Conservation (phyloP, 2,113 vertebrate species). For the Balaeniceps rex region DNA sequence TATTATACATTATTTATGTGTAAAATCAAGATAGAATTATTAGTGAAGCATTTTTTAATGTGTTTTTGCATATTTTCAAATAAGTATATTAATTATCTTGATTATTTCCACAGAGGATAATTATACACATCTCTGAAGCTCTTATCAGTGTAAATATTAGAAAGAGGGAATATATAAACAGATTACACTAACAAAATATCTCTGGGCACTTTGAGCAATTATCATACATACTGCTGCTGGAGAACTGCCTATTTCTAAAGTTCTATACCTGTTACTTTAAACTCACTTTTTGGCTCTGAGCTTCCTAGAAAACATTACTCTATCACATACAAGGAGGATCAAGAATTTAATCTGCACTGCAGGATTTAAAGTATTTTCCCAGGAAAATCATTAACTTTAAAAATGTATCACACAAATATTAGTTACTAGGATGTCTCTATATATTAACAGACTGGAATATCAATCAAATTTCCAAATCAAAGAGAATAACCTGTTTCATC, state of each 20-base stretch:
- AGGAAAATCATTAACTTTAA: not conserved
- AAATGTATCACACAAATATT: not conserved
- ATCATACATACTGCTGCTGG: not conserved
- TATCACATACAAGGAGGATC: not conserved
- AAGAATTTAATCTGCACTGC: not conserved
- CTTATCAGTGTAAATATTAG: constrained; percentile 35
- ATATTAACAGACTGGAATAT: not conserved
- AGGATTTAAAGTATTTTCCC: not conserved
- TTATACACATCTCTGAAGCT: constrained; percentile 28
- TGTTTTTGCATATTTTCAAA: not conserved
- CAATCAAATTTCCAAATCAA: not conserved
- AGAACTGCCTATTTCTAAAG: constrained; percentile 4
- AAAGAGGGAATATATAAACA: constrained; percentile 37
- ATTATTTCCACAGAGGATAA: constrained; percentile 48
- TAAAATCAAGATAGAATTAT: not conserved
- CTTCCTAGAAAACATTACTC: not conserved
- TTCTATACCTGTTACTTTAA: constrained; percentile 27
- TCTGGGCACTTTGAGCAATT: constrained; percentile 37
- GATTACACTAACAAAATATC: constrained; percentile 31
- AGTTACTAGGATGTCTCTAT: not conserved
- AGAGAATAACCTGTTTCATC: not conserved
- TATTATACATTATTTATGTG: not conserved
- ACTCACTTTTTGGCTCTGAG: not conserved
- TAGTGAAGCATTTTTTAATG: not conserved
- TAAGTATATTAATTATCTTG: constrained; percentile 12